Base-by-base conservation (phyloP, 2,888 invertebrate species). In the Epiblema foenella region DNA sequence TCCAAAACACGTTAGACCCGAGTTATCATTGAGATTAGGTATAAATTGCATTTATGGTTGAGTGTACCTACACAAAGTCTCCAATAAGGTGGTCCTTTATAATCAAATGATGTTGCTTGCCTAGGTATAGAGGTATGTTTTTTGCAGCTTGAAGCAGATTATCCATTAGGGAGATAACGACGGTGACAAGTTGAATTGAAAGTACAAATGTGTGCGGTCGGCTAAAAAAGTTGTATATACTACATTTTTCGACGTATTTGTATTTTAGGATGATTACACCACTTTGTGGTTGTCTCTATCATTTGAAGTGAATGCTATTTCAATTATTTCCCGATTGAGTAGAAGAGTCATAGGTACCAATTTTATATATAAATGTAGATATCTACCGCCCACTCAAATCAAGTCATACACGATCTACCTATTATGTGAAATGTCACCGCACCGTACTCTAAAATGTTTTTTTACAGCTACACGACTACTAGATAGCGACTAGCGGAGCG, bases 371-470 rank as follows among this genome's bases (percentile, higher is more conserved):
- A 3, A 4, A 12, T 15, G 42, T 42, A 42, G 1, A 3, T 42
- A 20, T 29, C 10, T 33, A 18, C 63, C 37, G 15, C 51, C 63
- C 51, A 63, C 52, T 62, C 49, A 62, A 17, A 51, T 18, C 62
- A 62, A 49, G n/a, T 24, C 62, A 52, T 49, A 52, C 59, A 42
- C 15, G 10, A 57, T 20, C n/a, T 24, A 10, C n/a, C n/a, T n/a
- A n/a, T n/a, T n/a, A 59, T 18, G 63, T 37, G 63, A 63, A 63
- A 63, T 63, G 63, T 63, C 63, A 52, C 37, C 49, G 37, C n/a
- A 42, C n/a, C 15, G 17, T 18, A n/a, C 3, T 24, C 3, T 17
- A n/a, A 10, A 18, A 3, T 18, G 20, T 24, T n/a, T n/a, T n/a
- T n/a, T n/a, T n/a, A n/a, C n/a, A 7, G 18, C 17, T 17, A 33